Base-by-base conservation (phyloP, 2,888 invertebrate genomes). In the Andrena praecox region DNA sequence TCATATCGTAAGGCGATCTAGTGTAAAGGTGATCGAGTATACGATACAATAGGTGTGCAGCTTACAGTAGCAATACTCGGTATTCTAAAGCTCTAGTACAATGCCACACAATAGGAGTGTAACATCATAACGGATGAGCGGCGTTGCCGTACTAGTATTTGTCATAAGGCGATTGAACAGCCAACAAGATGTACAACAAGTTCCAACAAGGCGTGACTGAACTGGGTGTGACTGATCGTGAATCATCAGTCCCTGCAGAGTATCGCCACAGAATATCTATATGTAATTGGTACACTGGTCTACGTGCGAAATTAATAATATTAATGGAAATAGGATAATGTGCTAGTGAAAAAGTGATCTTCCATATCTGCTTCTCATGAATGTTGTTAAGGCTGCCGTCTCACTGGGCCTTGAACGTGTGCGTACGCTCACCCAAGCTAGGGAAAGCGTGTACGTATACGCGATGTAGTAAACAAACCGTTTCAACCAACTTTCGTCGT, bases 101-200 rank as follows among this genome's bases (percentile, higher is more conserved):
- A 80, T 74, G 52, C 20, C 8, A 7, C 62, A 80, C 77, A 85
- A 85, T 85, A 54, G 70, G n/a, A 50, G 24, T 52, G 59, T 73
- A 85, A 72, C 69, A 68, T 76, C 29, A 56, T 77, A 77, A 85
- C 68, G 77, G 77, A 83, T 77, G 72, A 70, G 54, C 63, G 31
- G 56, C 70, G 85, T 83, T 77, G 42, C 56, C 77, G 33, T 80
- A 75, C 69, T 82, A 85, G 31, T 31, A 31, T 85, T 85, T 85
- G 80, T 85, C 83, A 78, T 33, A 29, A 63, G 2, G 48, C 66
- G 69, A 77, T 71, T 72, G 72, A 70, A 75, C 70, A 71, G 71
- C 64, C 73, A 73, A 80, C 66, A 20, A 69, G 79, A 66, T 70
- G 48, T 52, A 60, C 71, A 60, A 42, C 16, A 52, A 56, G 48